These are phyloP conservation scores for Metopia argyrocephala DNA, from an alignment of 2,888 invertebrate genomes.

Conservation along the genomic window DNA sequence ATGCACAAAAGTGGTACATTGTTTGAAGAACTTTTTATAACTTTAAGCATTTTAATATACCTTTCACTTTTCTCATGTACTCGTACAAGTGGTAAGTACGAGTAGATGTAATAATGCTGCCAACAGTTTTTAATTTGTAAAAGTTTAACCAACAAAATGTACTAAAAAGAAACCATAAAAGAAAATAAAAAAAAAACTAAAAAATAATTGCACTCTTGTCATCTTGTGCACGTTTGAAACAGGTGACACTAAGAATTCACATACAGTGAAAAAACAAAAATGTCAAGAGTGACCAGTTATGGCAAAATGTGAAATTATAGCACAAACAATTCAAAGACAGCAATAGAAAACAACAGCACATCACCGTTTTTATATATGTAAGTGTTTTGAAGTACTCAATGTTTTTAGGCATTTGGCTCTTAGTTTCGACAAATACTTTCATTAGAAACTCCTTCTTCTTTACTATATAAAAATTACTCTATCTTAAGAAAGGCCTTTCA, in stretches of 20 bases:
- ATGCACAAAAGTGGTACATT: not conserved
- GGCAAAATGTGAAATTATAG: no score
- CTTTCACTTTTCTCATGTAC: not conserved
- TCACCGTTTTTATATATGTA: no score
- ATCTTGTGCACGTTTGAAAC: constrained; percentile 1
- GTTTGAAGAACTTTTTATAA: not conserved
- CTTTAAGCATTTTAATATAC: not conserved
- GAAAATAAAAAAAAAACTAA: not conserved
- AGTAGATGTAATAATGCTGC: no score
- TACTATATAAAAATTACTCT: not conserved
- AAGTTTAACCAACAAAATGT: constrained; percentile 4
- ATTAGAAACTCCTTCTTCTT: no score
- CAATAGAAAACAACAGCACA: no score
- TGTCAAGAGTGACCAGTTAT: constrained; percentile 9
- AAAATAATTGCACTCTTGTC: constrained; percentile 10
- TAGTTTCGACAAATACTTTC: no score
- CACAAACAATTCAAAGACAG: no score
- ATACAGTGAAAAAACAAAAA: not conserved
- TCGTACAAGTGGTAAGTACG: no score
- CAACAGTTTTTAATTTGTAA: constrained; percentile 14
- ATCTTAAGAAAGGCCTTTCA: not conserved
- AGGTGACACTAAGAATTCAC: constrained; percentile 35
- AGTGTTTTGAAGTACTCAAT: no score
- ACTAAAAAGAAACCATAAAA: not conserved
- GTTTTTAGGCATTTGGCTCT: no score